Conservation (phyloP, 2,797 vertebrate genomes). For the Alca torda region DNA sequence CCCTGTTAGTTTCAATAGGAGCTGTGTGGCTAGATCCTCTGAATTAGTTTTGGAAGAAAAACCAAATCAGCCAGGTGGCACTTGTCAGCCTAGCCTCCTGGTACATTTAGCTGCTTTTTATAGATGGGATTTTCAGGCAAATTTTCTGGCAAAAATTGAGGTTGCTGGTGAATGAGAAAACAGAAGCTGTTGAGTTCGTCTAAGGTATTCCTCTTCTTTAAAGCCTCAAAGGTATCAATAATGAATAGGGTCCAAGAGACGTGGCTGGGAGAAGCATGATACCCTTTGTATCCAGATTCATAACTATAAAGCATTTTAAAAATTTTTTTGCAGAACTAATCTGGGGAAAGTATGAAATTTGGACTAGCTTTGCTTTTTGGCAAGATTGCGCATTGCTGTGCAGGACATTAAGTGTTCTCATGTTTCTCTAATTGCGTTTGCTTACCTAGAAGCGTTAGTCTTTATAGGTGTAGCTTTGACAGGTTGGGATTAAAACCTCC, state of each 20-base stretch:
- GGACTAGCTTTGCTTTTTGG: neutral
- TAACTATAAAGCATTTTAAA: neutral
- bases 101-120: neutral
- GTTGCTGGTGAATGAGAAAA: neutral
- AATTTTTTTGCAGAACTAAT: conserved; percentile 23
- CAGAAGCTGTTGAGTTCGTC: neutral
- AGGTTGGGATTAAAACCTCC: conserved; percentile 5
- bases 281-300: neutral
- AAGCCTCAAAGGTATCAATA: neutral
- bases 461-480: neutral
- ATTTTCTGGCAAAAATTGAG: neutral
- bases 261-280: neutral
- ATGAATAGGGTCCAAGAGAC: neutral
- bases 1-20: neutral
- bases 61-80: neutral
- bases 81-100: neutral
- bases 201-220: neutral
- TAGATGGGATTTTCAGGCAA: neutral
- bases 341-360: neutral
- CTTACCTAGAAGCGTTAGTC: neutral
- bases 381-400: neutral
- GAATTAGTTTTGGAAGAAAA: neutral
- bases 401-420: neutral
- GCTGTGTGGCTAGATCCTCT: neutral
- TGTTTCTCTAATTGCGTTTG: neutral